Evolutionary conservation across 1,140 invertebrate genomes (phyloP).

Genomic region (Polypedilum pembai): DNA sequence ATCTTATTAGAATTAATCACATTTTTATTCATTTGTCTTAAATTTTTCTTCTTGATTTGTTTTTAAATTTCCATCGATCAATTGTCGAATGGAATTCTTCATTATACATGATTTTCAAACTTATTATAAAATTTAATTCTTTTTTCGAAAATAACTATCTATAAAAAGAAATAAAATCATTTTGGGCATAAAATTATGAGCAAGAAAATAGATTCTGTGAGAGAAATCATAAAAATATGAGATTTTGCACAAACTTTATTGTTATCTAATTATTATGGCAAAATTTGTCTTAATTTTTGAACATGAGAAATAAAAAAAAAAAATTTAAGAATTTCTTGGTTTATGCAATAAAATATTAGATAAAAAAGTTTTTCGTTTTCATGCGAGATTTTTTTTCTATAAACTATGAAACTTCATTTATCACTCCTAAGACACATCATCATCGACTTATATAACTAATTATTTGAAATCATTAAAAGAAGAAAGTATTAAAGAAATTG

Average conservation of each 20-base stretch:
- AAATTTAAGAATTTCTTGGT: no score
- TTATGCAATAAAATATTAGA: no score
- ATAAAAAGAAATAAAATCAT: background rate
- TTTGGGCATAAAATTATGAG: background rate
- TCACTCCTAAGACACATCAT: slow-evolving; percentile 14
- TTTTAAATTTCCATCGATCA: background rate
- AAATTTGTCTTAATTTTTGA: background rate
- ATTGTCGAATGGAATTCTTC: background rate
- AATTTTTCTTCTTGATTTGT: background rate
- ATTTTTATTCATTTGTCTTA: slow-evolving; percentile 19
- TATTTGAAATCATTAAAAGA: background rate
- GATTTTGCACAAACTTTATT: background rate
- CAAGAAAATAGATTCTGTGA: background rate
- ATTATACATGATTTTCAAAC: background rate
- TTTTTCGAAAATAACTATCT: background rate
- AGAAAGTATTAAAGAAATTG: background rate
- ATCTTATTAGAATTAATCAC: slow-evolving; percentile 18
- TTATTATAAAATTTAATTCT: slow-evolving; percentile 4
- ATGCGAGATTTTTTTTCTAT: background rate
- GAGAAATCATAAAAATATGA: background rate
- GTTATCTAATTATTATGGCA: slow-evolving; percentile 6
- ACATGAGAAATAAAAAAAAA: no score
- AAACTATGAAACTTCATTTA: background rate
- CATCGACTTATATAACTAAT: background rate
- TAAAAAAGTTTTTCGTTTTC: background rate